Evolutionary conservation across 1,140 invertebrate genomes (phyloP).

Genomic region (Nymphalis io): DNA sequence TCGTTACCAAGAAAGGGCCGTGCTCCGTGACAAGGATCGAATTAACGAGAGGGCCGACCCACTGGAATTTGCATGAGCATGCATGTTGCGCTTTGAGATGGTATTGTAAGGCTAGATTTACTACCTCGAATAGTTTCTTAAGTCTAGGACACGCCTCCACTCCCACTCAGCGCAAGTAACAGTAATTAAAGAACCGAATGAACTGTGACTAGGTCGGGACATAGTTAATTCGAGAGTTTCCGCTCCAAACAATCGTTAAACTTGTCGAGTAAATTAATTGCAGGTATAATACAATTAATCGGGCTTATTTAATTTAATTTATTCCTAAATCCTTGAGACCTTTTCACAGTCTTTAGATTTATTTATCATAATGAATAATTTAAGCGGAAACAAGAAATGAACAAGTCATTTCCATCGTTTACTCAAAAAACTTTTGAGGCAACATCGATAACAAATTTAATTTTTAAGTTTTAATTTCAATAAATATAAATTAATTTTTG

Average conservation of each 20-base stretch:
- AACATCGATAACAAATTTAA: too few relatives aligned
- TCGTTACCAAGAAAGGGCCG: constrained; percentile 67
- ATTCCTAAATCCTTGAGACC: constrained; percentile 22
- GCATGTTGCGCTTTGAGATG: constrained; percentile 60
- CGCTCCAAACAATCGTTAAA: constrained; percentile 46
- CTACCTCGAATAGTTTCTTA: constrained; percentile 52
- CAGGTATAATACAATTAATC: constrained; percentile 26
- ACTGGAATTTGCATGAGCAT: constrained; percentile 67
- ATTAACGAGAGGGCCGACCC: constrained; percentile 59
- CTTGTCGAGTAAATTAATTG: constrained; percentile 28
- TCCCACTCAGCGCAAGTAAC: constrained; percentile 37
- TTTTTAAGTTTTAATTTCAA: too few relatives aligned
- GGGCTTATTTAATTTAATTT: constrained; percentile 22
- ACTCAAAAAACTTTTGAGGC: neutral
- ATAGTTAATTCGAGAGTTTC: constrained; percentile 42
- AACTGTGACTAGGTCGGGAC: constrained; percentile 48
- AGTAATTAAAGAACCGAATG: constrained; percentile 69
- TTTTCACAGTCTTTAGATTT: constrained; percentile 25
- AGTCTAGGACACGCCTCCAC: neutral
- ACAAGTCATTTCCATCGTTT: constrained; percentile 11
- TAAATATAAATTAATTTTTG: too few relatives aligned
- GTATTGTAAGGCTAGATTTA: constrained; percentile 57
- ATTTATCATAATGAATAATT: constrained; percentile 25
- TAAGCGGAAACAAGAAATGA: constrained; percentile 16
- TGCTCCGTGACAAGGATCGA: constrained; percentile 60